These are phyloP conservation scores for Crocallis elinguaria DNA, from an alignment of 2,888 invertebrate genomes.

Conservation along the genomic window DNA sequence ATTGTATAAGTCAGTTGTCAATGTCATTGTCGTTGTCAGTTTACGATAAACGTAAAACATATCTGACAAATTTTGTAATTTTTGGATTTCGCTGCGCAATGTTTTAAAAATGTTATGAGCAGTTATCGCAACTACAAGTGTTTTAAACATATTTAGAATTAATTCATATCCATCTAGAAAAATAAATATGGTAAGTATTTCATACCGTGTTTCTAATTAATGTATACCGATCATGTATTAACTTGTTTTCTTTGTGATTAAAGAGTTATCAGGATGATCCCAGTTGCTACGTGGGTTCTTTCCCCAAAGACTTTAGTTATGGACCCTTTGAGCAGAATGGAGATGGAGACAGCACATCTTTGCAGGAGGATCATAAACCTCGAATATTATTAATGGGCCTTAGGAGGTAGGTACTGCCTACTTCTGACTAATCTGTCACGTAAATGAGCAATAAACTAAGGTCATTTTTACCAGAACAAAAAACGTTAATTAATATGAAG, in stretches of 20 bases:
- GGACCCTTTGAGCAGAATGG: constrained; percentile 94
- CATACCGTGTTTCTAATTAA: neutral
- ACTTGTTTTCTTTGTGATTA: constrained; percentile 41
- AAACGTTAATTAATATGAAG: too few species aligned
- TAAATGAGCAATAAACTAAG: constrained; percentile 6
- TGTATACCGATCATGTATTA: neutral
- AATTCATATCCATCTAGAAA: neutral
- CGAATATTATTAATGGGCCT: constrained; percentile 97
- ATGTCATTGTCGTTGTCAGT: neutral
- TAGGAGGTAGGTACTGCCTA: constrained; percentile 87
- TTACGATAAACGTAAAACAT: too few species aligned
- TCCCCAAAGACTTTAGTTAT: constrained; percentile 97
- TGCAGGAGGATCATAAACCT: constrained; percentile 93
- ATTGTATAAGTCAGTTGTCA: neutral
- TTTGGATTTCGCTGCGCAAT: constrained; percentile 11
- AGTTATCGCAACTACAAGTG: neutral
- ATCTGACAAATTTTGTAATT: neutral
- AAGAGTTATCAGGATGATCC: constrained; percentile 78
- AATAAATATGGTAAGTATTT: constrained; percentile 30
- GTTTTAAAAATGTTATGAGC: constrained; percentile 9
- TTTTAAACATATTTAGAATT: neutral
- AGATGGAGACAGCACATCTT: constrained; percentile 85
- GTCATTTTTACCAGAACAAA: neutral
- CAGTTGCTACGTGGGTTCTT: constrained; percentile 85
- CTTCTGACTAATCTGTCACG: neutral